phyloP scores from a whole-genome alignment of 2,888 invertebrate genomes.

The Caenorhabditis sinica region DNA sequence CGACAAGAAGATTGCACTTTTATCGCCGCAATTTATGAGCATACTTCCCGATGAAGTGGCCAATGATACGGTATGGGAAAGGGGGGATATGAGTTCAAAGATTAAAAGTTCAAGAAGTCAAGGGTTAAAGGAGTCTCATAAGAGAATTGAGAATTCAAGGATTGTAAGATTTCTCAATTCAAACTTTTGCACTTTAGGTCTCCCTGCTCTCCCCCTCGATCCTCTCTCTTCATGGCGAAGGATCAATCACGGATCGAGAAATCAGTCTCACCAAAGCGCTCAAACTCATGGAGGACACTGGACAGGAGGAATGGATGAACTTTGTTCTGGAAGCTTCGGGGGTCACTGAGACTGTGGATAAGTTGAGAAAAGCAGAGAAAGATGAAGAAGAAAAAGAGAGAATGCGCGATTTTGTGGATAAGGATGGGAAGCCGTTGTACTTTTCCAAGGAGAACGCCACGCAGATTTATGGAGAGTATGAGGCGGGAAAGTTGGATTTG shows the following conservation, averaged over 20 bases:
- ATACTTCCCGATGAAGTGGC: slow-evolving; percentile 78
- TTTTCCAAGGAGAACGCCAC: slow-evolving; percentile 67
- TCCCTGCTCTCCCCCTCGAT: slow-evolving; percentile 79
- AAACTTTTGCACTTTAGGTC: slow-evolving; percentile 63
- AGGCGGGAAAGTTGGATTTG: slow-evolving; percentile 66
- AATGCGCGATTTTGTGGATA: slow-evolving; percentile 53
- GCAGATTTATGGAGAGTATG: slow-evolving; percentile 64
- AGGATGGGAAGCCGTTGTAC: slow-evolving; percentile 67
- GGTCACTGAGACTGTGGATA: slow-evolving; percentile 71
- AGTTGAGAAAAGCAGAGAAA: slow-evolving; percentile 55
- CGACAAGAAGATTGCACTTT: slow-evolving; percentile 78
- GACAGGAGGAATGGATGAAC: slow-evolving; percentile 80
- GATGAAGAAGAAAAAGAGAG: slow-evolving; percentile 67
- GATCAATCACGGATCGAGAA: slow-evolving; percentile 48
- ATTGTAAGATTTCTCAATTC: background rate
- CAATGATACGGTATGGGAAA: slow-evolving; percentile 65
- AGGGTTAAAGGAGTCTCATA: background rate
- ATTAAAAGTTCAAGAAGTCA: background rate
- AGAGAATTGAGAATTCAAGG: no score
- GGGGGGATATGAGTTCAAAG: slow-evolving; percentile 7
- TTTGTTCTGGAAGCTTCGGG: slow-evolving; percentile 82
- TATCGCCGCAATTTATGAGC: slow-evolving; percentile 80
- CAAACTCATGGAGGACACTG: slow-evolving; percentile 58
- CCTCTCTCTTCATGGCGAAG: slow-evolving; percentile 78
- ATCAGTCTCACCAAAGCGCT: slow-evolving; percentile 61